A percentile compares a stretch with the other conserved stretches of the same genome.
These are phyloP conservation scores for Drosophila parabipectinata DNA, from an alignment of 1,140 invertebrate genomes.

Conservation along the genomic window DNA sequence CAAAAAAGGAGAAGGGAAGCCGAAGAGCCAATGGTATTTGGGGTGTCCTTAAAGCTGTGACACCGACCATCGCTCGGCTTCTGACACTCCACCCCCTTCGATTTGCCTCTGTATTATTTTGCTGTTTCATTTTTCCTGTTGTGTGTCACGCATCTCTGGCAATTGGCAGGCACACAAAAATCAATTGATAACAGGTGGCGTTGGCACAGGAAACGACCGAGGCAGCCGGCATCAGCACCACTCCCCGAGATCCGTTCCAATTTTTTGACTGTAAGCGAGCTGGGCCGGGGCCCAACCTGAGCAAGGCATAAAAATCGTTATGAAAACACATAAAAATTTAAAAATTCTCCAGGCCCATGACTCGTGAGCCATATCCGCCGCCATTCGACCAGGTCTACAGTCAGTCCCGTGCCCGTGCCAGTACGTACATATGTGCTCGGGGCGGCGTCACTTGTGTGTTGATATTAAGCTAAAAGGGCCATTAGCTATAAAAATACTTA, in stretches of 20 bases:
- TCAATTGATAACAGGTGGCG: constrained; percentile 80
- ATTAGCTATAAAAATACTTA: constrained; percentile 82
- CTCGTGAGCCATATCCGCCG: background rate
- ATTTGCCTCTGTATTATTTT: constrained; percentile 19
- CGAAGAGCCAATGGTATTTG: background rate
- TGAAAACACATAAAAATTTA: constrained; percentile 58
- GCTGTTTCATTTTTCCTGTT: constrained; percentile 18
- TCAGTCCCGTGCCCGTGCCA: background rate
- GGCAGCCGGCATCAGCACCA: background rate
- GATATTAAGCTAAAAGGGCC: constrained; percentile 78
- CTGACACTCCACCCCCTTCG: background rate
- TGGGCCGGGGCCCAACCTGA: constrained; percentile 26
- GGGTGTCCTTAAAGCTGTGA: constrained; percentile 26
- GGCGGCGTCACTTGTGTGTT: constrained; percentile 63
- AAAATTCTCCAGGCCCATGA: constrained; percentile 26
- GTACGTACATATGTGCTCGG: constrained; percentile 27
- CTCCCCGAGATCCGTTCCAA: background rate
- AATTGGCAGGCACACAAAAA: constrained; percentile 64
- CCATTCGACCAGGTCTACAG: background rate
- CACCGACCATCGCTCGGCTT: background rate
- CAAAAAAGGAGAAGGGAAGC: background rate
- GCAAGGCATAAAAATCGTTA: constrained; percentile 59
- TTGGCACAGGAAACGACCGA: constrained; percentile 61
- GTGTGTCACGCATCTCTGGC: constrained; percentile 41
- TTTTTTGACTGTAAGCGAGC: constrained; percentile 20